These are phyloP conservation scores for Cherax quadricarinatus DNA, from an alignment of 1,140 invertebrate species.

Conservation along the genomic window DNA sequence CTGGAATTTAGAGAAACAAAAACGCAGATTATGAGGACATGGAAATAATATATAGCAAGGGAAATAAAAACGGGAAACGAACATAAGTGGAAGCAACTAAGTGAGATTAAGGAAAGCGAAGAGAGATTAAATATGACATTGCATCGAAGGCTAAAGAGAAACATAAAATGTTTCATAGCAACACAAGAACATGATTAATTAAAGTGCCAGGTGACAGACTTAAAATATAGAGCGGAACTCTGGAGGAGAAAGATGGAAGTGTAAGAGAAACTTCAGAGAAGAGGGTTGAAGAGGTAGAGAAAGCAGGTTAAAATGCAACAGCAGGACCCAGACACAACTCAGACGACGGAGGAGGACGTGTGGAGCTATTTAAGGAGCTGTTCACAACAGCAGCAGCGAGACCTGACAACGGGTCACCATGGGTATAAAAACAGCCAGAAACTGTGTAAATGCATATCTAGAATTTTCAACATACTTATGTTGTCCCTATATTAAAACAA, in stretches of 20 bases:
- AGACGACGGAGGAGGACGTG: background rate
- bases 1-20: background rate
- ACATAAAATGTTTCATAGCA: background rate
- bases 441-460: background rate
- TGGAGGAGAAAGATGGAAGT: background rate
- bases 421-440: background rate
- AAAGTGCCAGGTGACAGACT: background rate
- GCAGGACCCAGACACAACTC: background rate
- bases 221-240: background rate
- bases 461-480: background rate
- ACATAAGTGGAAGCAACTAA: background rate
- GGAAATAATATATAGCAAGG: background rate
- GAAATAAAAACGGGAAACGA: background rate
- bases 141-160: background rate
- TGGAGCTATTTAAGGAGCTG: background rate
- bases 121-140: background rate
- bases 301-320: background rate
- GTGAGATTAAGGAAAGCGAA: background rate
- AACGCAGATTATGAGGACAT: background rate
- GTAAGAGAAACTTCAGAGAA: background rate
- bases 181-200: background rate
- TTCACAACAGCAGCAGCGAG: background rate
- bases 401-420: background rate
- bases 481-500: too few species aligned
- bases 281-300: background rate